These are phyloP conservation scores for Gyps fulvus DNA, from an alignment of 2,113 vertebrate species.

Conservation along the genomic window DNA sequence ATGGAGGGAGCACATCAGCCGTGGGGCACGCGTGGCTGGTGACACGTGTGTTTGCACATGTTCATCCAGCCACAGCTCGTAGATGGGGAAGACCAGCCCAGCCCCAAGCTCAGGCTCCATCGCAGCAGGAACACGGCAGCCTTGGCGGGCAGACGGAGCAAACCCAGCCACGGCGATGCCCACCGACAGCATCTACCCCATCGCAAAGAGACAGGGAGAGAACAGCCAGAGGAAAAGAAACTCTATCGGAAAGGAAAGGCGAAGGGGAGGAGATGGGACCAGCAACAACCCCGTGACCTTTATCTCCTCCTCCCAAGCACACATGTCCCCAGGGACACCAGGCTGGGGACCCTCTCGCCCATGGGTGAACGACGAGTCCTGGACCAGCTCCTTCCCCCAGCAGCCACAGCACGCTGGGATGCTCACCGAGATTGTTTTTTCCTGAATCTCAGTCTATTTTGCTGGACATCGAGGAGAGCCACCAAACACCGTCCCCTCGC, in stretches of 20 bases:
- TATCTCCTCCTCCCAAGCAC: neutral
- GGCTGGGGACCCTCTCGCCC: neutral
- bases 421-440: neutral
- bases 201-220: accelerated
- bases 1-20: neutral
- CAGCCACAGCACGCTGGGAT: neutral
- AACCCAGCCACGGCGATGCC: neutral
- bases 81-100: neutral
- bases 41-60: accelerated
- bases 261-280: neutral
- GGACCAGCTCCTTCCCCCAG: neutral
- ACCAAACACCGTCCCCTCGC: accelerated
- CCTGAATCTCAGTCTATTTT: neutral
- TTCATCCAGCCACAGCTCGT: neutral
- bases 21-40: accelerated
- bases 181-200: neutral
- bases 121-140: neutral
- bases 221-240: neutral
- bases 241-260: accelerated
- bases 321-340: accelerated
- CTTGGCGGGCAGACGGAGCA: accelerated
- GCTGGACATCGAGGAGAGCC: neutral
- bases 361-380: neutral
- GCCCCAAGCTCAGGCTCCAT: neutral
- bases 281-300: accelerated